A percentile compares a stretch with the other conserved stretches of the same genome.
Conservation (phyloP, 92 coral and sea anemone species). For the Nematostella vectensis region DNA sequence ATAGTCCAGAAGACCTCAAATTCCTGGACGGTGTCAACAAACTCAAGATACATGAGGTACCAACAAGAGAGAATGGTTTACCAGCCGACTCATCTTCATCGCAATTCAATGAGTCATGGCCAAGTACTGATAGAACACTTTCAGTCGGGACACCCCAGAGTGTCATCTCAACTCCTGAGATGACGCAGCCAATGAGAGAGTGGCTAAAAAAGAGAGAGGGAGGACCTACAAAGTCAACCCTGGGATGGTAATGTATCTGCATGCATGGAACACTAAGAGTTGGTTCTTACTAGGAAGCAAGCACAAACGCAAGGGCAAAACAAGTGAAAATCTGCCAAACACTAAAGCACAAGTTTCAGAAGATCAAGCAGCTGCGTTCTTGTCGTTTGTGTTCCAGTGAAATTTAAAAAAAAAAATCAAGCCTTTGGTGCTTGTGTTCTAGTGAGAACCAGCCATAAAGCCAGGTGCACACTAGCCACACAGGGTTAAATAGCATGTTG, state of each 20-base stretch:
- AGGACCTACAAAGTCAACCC: conserved; percentile 10
- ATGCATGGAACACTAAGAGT: not conserved
- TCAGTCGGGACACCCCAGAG: conserved; percentile 48
- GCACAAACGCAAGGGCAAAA: too few species aligned
- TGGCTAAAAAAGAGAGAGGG: conserved; percentile 19
- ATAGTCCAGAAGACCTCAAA: conserved; percentile 65
- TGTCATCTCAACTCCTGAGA: conserved; percentile 62
- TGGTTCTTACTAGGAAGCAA: not conserved
- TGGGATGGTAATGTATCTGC: conserved; percentile 11
- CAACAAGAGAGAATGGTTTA: conserved; percentile 95
- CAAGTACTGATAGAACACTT: conserved; percentile 75
- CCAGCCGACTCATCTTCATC: conserved; percentile 64
- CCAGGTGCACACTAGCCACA: too few species aligned
- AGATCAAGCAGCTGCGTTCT: too few species aligned
- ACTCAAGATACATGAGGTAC: conserved; percentile 69
- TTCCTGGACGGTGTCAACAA: conserved; percentile 61
- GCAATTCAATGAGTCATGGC: conserved; percentile 97
- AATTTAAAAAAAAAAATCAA: too few species aligned
- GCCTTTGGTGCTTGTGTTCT: too few species aligned
- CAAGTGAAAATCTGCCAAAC: not conserved
- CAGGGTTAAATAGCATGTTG: too few species aligned
- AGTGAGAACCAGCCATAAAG: too few species aligned
- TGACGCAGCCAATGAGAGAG: conserved; percentile 33
- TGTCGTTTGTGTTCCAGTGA: too few species aligned
- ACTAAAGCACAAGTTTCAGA: too few species aligned